Evolutionary conservation across 2,113 vertebrate genomes (phyloP).

Genomic region (Charadrius vociferus): DNA sequence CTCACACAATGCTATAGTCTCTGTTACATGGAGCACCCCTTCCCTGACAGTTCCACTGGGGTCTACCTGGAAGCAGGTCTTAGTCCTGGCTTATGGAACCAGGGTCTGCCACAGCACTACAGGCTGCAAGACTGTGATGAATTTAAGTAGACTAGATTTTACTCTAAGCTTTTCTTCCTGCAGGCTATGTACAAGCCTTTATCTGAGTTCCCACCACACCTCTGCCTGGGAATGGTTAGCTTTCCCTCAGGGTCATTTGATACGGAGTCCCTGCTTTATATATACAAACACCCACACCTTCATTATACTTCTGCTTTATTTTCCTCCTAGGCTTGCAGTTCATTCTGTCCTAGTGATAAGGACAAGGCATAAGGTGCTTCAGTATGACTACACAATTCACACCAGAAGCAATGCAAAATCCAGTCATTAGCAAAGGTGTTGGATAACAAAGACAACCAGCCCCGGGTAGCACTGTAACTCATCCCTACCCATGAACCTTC

Average conservation of each 20-base stretch:
- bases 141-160: background rate
- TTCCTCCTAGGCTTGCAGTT: background rate
- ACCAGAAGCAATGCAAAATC: background rate
- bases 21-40: background rate
- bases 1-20: background rate
- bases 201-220: constrained; percentile 70
- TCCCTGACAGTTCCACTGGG: background rate
- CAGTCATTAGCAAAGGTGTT: background rate
- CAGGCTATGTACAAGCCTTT: constrained; percentile 24
- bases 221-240: constrained; percentile 60
- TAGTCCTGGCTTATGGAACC: background rate
- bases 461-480: background rate
- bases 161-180: background rate
- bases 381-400: background rate
- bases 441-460: background rate
- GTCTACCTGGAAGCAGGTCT: background rate
- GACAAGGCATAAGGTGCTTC: background rate
- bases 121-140: background rate
- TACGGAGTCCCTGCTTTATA: constrained; percentile 25
- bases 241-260: constrained; percentile 49
- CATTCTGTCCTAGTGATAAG: background rate
- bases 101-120: background rate
- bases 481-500: background rate
- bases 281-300: constrained; percentile 60
- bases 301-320: constrained; percentile 31